These are phyloP conservation scores for Strigamia maritima DNA, from an alignment of 2,888 invertebrate species.

Conservation along the genomic window DNA sequence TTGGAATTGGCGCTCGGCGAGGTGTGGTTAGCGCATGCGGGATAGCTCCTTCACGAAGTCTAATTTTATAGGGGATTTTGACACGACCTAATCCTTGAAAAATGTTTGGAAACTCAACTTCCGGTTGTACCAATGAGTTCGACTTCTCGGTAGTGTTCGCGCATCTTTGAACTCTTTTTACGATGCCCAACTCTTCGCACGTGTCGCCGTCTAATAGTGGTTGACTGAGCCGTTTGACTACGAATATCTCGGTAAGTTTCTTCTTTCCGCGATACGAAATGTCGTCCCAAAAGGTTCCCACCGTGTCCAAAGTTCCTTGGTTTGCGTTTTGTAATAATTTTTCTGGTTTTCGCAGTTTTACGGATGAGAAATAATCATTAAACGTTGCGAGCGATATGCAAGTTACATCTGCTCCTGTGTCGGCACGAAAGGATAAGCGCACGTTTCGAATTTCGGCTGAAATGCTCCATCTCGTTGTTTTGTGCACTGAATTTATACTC, in stretches of 20 bases:
- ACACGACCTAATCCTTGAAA: background rate
- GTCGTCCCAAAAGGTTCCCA: background rate
- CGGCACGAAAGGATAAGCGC: too few species aligned
- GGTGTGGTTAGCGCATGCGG: slow-evolving; percentile 47
- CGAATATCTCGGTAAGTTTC: background rate
- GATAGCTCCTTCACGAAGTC: slow-evolving; percentile 45
- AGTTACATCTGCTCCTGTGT: too few species aligned
- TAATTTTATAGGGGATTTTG: slow-evolving; percentile 43
- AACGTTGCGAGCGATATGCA: too few species aligned
- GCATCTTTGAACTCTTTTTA: background rate
- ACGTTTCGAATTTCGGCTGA: too few species aligned
- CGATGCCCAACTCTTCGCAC: background rate
- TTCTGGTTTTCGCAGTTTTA: too few species aligned
- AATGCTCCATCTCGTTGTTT: too few species aligned
- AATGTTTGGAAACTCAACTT: background rate
- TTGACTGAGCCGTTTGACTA: background rate
- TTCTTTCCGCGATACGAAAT: background rate
- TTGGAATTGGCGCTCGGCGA: slow-evolving; percentile 48
- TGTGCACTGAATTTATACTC: too few species aligned
- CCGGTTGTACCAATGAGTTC: background rate
- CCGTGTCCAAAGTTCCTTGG: background rate
- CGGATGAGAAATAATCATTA: too few species aligned
- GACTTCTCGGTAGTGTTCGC: background rate
- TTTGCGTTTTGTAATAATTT: too few species aligned
- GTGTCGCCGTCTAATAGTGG: background rate